These are phyloP conservation scores for Miniopterus natalensis DNA, from an alignment of 2,113 vertebrate genomes.

Conservation along the genomic window DNA sequence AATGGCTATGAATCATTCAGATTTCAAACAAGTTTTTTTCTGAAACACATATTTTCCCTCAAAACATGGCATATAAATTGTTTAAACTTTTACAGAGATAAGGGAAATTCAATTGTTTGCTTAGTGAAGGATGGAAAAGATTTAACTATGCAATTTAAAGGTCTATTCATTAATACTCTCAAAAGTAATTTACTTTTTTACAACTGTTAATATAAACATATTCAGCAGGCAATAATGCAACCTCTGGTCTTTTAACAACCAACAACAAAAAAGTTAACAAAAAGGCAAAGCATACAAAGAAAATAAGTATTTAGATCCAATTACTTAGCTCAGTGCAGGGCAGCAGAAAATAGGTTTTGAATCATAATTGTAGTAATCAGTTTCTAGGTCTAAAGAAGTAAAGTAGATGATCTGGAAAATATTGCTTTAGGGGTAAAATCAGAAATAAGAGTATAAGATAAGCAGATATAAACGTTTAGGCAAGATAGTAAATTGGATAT, in stretches of 20 bases:
- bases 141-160: constrained; percentile 76
- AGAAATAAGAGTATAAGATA: constrained; percentile 70
- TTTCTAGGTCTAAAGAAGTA: constrained; percentile 64
- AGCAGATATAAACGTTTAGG: constrained; percentile 60
- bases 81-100: constrained; percentile 57
- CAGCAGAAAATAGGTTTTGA: constrained; percentile 74
- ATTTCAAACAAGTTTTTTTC: constrained; percentile 50
- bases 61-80: constrained; percentile 55
- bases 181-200: constrained; percentile 76
- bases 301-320: constrained; percentile 77
- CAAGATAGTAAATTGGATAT: constrained; percentile 51
- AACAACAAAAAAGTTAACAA: constrained; percentile 19
- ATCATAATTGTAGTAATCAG: constrained; percentile 61
- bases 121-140: constrained; percentile 72
- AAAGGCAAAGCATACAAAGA: constrained; percentile 61
- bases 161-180: constrained; percentile 73
- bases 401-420: constrained; percentile 72
- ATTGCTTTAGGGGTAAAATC: constrained; percentile 15
- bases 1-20: constrained; percentile 14
- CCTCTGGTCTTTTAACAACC: constrained; percentile 70
- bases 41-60: constrained; percentile 56
- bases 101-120: constrained; percentile 64
- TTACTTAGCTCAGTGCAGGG: constrained; percentile 58
- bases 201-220: constrained; percentile 73
- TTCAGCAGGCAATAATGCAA: constrained; percentile 66